Conservation (phyloP, 2,797 vertebrate species). For the Cossypha polioptera region DNA sequence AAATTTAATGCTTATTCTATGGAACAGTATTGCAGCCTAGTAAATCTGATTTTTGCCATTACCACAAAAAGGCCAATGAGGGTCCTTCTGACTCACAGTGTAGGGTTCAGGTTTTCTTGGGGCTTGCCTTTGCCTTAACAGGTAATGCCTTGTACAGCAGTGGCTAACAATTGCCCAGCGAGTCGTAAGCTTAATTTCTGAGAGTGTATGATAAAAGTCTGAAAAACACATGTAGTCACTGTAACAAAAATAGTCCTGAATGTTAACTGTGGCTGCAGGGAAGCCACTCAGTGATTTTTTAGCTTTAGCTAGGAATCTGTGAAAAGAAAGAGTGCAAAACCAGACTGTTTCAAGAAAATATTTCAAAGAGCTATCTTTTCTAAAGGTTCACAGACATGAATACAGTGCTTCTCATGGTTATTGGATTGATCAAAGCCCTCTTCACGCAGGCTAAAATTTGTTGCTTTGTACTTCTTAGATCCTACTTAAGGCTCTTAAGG, state of each 20-base stretch:
- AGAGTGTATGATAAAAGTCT: neutral
- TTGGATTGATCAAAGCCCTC: neutral
- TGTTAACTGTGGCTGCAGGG: neutral
- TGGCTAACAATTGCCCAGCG: neutral
- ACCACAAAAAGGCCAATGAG: accelerated
- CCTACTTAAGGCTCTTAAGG: neutral
- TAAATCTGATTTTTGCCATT: neutral
- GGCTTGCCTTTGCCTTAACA: neutral
- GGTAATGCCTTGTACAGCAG: neutral
- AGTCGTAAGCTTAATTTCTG: neutral
- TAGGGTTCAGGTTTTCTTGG: neutral
- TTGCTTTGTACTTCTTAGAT: neutral
- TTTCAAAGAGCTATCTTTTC: neutral
- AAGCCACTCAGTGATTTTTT: neutral
- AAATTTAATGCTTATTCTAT: neutral
- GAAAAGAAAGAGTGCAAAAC: neutral
- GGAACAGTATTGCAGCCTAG: neutral
- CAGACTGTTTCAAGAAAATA: neutral
- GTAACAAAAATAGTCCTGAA: neutral
- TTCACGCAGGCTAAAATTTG: neutral
- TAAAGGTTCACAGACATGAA: neutral
- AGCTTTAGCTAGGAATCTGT: neutral
- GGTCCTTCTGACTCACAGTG: neutral
- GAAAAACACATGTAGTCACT: neutral
- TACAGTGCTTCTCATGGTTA: neutral